Evolutionary conservation across 2,113 vertebrate genomes (phyloP).

Genomic region (Peucedramus taeniatus): DNA sequence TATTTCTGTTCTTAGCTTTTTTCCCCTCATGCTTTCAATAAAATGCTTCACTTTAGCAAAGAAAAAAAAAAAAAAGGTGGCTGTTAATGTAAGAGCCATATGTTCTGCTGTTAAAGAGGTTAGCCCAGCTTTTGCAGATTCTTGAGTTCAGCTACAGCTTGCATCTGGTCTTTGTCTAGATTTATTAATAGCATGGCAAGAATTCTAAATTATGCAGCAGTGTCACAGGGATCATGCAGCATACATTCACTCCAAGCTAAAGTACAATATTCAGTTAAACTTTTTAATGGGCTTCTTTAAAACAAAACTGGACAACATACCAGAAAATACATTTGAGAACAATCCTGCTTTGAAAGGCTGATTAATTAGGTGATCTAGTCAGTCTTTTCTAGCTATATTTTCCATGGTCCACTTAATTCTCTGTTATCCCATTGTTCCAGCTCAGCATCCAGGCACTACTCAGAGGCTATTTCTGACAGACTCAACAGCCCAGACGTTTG

Average conservation of each 20-base stretch:
- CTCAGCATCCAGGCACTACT: background rate
- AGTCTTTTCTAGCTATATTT: conserved; percentile 5
- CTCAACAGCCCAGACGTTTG: background rate
- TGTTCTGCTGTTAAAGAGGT: conserved; percentile 44
- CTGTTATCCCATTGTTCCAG: conserved; percentile 47
- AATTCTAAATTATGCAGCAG: conserved; percentile 36
- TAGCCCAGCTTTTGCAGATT: conserved; percentile 52
- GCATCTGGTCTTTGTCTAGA: conserved; percentile 63
- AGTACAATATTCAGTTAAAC: conserved; percentile 17
- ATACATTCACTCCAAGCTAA: background rate
- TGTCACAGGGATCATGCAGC: conserved; percentile 39
- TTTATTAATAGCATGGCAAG: conserved; percentile 63
- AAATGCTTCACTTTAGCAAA: background rate
- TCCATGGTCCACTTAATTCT: background rate
- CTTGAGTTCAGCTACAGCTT: conserved; percentile 44
- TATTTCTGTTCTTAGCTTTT: conserved; percentile 19
- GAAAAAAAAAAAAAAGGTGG: background rate
- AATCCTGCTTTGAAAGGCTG: conserved; percentile 3
- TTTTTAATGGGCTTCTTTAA: conserved; percentile 22
- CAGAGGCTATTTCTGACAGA: background rate
- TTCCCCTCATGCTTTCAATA: conserved; percentile 31
- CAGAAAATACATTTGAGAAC: conserved; percentile 42
- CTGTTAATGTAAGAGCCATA: conserved; percentile 50
- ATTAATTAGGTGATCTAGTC: conserved; percentile 27
- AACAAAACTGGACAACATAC: conserved; percentile 15